A percentile compares a stretch with the other conserved stretches of the same genome.
These are phyloP conservation scores for Adrianichthys oophorus DNA, from an alignment of 2,797 vertebrate species.

Conservation along the genomic window DNA sequence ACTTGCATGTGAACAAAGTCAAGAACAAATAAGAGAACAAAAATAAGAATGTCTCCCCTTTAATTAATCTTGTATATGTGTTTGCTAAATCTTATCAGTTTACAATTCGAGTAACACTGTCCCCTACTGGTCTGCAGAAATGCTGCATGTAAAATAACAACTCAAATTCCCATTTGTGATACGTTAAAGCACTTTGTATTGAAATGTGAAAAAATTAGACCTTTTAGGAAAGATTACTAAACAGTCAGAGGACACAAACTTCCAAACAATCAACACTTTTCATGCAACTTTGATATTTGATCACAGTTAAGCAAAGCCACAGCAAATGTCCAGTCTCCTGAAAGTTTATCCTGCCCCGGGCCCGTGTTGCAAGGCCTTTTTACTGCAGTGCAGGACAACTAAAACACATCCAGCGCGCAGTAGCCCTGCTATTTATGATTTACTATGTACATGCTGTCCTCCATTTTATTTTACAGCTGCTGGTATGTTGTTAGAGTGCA, in stretches of 20 bases:
- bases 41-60: conserved; percentile 54
- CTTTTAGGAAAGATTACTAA: not conserved
- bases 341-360: conserved; percentile 14
- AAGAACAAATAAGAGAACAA: conserved; percentile 73
- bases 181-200: not conserved
- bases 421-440: conserved; percentile 71
- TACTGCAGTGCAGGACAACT: conserved; percentile 59
- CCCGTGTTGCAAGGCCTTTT: conserved; percentile 43
- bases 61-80: conserved; percentile 60
- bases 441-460: conserved; percentile 68
- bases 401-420: conserved; percentile 56
- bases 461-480: conserved; percentile 80
- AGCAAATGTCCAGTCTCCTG: conserved; percentile 21
- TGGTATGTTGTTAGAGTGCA: conserved; percentile 69
- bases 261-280: conserved; percentile 3
- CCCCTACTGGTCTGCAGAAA: conserved; percentile 68
- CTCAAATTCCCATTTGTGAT: too few relatives aligned
- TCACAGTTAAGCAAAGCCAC: conserved; percentile 26
- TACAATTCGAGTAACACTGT: conserved; percentile 59
- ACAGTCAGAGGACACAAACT: not conserved
- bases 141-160: conserved; percentile 19
- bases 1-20: conserved; percentile 65
- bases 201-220: not conserved
- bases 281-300: conserved; percentile 49
- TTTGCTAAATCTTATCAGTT: conserved; percentile 57